Evolutionary conservation across 1,140 invertebrate genomes (phyloP).

Genomic region (Colletes gigas): DNA sequence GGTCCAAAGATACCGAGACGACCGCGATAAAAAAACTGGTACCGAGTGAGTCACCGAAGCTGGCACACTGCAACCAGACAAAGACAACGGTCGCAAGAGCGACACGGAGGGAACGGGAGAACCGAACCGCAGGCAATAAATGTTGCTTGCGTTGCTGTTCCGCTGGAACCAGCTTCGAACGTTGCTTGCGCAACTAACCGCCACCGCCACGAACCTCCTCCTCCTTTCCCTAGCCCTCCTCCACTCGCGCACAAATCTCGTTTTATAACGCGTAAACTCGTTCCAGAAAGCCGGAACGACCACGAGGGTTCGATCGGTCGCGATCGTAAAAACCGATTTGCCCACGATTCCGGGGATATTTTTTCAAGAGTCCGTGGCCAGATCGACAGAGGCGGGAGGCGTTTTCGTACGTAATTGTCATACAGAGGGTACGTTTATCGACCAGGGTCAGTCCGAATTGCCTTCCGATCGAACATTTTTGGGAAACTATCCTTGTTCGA

Average conservation of each 20-base stretch:
- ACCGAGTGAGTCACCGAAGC: slow-evolving; percentile 48
- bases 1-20: slow-evolving; percentile 34
- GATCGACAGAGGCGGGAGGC: no score
- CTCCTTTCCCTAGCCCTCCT: neutral
- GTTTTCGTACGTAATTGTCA: no score
- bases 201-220: slow-evolving; percentile 5
- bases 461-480: neutral
- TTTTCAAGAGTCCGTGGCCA: no score
- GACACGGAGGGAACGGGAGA: slow-evolving; percentile 3
- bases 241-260: slow-evolving; percentile 24
- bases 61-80: slow-evolving; percentile 23
- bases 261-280: slow-evolving; percentile 38
- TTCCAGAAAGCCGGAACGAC: slow-evolving; percentile 15
- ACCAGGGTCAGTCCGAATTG: no score
- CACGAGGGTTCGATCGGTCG: neutral
- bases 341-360: neutral
- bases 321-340: slow-evolving; percentile 36
- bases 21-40: slow-evolving; percentile 33
- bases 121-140: slow-evolving; percentile 35
- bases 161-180: slow-evolving; percentile 29
- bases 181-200: slow-evolving; percentile 41
- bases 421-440: no score
- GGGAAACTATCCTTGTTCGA: neutral
- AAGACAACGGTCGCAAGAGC: neutral
- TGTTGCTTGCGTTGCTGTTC: slow-evolving; percentile 34